A percentile compares a stretch with the other conserved stretches of the same genome.
phyloP scores from a whole-genome alignment of 2,888 invertebrate species.

The Lithosia quadra region DNA sequence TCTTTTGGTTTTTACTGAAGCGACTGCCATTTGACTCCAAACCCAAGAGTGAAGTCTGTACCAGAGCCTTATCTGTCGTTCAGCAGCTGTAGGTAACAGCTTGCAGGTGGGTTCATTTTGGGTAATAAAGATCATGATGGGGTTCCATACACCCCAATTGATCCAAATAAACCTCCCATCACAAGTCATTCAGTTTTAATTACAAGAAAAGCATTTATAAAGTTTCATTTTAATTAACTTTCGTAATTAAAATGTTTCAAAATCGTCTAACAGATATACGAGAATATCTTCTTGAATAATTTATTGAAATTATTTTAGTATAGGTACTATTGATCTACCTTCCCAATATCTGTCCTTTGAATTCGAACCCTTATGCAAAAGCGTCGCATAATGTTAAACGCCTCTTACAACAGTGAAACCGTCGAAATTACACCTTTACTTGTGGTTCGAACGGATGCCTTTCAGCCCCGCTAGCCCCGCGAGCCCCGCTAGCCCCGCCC shows the following conservation, averaged over 20 bases:
- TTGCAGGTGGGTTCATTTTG: no score
- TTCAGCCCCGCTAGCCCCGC: constrained; percentile 1
- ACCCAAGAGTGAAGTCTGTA: no score
- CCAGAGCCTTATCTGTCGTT: no score
- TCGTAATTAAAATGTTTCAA: not conserved
- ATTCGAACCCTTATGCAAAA: constrained; percentile 42
- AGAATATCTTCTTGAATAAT: constrained; percentile 1
- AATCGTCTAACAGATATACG: not conserved
- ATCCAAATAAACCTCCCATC: not conserved
- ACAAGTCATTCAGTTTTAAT: not conserved
- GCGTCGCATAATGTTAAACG: constrained; percentile 42
- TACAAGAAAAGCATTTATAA: not conserved
- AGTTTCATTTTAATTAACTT: not conserved
- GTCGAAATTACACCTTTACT: constrained; percentile 40
- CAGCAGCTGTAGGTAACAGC: no score
- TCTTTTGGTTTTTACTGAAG: no score
- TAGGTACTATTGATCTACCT: not conserved
- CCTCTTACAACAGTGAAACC: constrained; percentile 27
- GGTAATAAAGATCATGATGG: no score
- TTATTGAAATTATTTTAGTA: constrained; percentile 7
- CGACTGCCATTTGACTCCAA: no score
- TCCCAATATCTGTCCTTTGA: constrained; percentile 56
- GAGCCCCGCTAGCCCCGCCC: constrained; percentile 11
- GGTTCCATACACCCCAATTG: not conserved
- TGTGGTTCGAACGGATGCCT: constrained; percentile 19